Evolutionary conservation across 2,888 invertebrate species (phyloP), one percentile per base, ranked within the genome.

Genomic region (Eupithecia insigniata): DNA sequence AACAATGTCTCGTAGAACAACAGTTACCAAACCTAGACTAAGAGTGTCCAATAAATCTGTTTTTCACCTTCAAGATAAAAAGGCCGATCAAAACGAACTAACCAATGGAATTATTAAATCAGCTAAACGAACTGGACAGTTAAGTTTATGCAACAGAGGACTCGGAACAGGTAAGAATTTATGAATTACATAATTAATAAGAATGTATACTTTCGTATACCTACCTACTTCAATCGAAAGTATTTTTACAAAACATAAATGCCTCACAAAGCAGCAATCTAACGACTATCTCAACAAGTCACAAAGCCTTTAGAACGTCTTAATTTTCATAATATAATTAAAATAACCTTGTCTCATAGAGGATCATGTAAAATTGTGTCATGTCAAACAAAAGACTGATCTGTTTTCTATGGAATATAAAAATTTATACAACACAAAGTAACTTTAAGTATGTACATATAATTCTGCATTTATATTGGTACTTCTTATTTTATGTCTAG

Each of bases 111-210:
- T 98, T 82, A 95, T 98, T 71, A 97, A 97, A 90, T 96, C 96
- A 78, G 97, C 98, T 5, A 96, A 97, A 83, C 96, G 96, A 85
- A 96, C 96, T 77, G 98, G 98, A 28, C 96, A 96, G 80, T 92
- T 98, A 60, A 97, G 97, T 93, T 95, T 98, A 80, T 96, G 97
- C 71, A 96, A 96, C 78, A 95, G 95, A 85, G 97, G 96, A 81
- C 91, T 98, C 79, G 95, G 95, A 66, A 94, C 95, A 90, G 97
- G 98, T 97, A 91, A 87, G 87, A 61, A 26, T 62, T 64, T 22
- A n/a, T 34, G n/a, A 28, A 28, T 58, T 58, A 28, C 16, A 28
- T 55, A 14, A 26, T 30, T 30, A 30, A 30, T n/a, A 34, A 7
- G 8, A 1, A 34, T 34, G 39, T 10, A 26, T 26, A 28, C 1